Evolutionary conservation across 1,140 invertebrate species (phyloP), one percentile per base, ranked within the genome.

Genomic region (Dreissena rostriformis): DNA sequence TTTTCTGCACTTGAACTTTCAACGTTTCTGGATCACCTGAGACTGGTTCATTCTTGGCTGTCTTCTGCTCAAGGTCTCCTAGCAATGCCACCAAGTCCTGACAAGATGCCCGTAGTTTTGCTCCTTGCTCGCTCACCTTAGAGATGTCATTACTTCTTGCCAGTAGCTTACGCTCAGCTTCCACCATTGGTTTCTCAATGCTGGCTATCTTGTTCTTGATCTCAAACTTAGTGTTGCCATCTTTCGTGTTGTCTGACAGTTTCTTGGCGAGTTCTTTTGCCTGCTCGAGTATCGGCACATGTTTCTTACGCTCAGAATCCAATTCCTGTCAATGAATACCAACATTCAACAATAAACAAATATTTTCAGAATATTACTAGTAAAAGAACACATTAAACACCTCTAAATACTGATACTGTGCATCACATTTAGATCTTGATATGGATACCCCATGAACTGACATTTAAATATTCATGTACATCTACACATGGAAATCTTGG

Each of bases 1-100:
- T 97, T 74, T 97, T 95, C 86, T 96, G 96, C 53, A 98, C 94
- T 94, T 99, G 98, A 90, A 97, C 96, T 87, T 97, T 96, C 6
- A 99, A 94, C 74, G 96, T 95, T 75, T 96, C 96, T 63, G 95
- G 94, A 91, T 98, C 96, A 22, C 97, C 98, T 2, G 97, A 98
- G 15, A 99, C 96, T 24, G 97, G 93, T 15, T 88, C 51, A 97
- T 93, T 80, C 29, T 96, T 95, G 79, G 97, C 96, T 61, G 98
- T 94, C 28, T 95, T 95, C 22, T 90, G 88, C 0, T 96, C 95
- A 26, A 97, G 91, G 5, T 97, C 96, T 14, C 96, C 95, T 0
- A 99, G 93, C 98, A 98, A 98, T 61, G 97, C 96, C 29, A 98
- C 94, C 0, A 97, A 97, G 86, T 96, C 96, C 15, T 97, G 95